phyloP scores from a whole-genome alignment of 2,797 vertebrate species.

The Menidia menidia region DNA sequence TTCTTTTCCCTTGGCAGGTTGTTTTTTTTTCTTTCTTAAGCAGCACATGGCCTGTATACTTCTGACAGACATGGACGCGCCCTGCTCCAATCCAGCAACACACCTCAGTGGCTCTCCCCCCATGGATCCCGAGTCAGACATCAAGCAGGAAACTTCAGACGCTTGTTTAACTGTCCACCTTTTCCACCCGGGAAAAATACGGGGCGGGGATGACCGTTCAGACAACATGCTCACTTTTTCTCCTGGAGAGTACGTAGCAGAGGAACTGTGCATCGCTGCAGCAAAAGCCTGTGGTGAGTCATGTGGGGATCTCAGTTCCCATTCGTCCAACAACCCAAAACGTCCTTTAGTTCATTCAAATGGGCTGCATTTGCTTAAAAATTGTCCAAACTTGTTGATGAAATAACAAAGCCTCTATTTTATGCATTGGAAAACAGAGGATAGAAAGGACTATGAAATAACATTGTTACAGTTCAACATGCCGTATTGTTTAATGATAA shows the following conservation, averaged over 20 bases:
- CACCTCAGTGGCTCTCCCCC: constrained; percentile 73
- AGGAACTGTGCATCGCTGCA: constrained; percentile 91
- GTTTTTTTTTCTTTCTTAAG: constrained; percentile 56
- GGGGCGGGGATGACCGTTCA: constrained; percentile 51
- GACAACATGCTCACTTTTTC: constrained; percentile 79
- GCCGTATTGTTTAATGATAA: too few species aligned
- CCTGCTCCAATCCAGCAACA: constrained; percentile 65
- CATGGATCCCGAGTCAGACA: constrained; percentile 46
- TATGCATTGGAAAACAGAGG: background rate
- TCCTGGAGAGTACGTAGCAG: constrained; percentile 87
- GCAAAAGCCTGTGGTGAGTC: constrained; percentile 92
- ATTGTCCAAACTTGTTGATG: background rate
- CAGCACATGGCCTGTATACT: constrained; percentile 87
- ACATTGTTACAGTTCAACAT: too few species aligned
- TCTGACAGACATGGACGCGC: constrained; percentile 86
- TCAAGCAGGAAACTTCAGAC: constrained; percentile 55
- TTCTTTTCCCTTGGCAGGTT: constrained; percentile 60
- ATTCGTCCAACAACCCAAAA: background rate
- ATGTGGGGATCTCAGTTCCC: constrained; percentile 17
- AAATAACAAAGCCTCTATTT: background rate
- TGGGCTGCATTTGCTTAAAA: background rate
- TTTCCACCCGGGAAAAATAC: constrained; percentile 82
- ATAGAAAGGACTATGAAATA: background rate
- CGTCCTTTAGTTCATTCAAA: background rate
- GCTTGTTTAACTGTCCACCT: constrained; percentile 86